Evolutionary conservation across 2,113 vertebrate species (phyloP), one percentile per base, ranked within the genome.

Genomic region (Uropsilus gracilis): DNA sequence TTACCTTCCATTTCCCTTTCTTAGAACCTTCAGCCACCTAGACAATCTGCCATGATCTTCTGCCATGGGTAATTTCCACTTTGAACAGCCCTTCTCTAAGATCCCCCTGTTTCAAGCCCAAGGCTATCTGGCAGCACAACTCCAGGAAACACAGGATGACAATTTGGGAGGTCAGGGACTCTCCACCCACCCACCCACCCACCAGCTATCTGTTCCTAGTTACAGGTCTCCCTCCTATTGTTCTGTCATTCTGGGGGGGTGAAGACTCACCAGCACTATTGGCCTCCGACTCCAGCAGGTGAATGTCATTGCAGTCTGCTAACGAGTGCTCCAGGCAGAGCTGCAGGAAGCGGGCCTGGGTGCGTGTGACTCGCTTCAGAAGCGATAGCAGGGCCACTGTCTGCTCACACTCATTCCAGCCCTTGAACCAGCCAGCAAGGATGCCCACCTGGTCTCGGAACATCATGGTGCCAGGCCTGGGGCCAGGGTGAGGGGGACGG

Each of bases 361-460:
- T 99, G 96, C 99, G 99, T 71, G 99, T 99, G 86, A 99, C 99
- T 77, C 99, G 98, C 98, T 99, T 99, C 97, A 99, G 98, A 96
- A 99, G 98, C 7, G 99, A 99, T 78, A 99, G 98, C 94, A 99
- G 98, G 44, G 99, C 99, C 98, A 99, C 99, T 8, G 99, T 99
- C 98, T 99, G 99, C 97, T 99, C 99, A 86, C 99, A 99, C 98
- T 99, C 99, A 91, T 99, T 99, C 99, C 99, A 99, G 97, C 99
- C 99, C 96, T 99, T 99, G 97, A 99, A 99, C 99, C 99, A 99
- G 96, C 99, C 99, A 81, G 99, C 99, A 82, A 99, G 98, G 97
- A 99, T 99, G 98, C 99, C 99, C 97, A 99, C 99, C 98, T 99
- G 99, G 98, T 99, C 99, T 98, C 99, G 99, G 99, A 99, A 99